Evolutionary conservation across 2,797 vertebrate genomes (phyloP), one percentile per base, ranked within the genome.

Genomic region (Morelia viridis): DNA sequence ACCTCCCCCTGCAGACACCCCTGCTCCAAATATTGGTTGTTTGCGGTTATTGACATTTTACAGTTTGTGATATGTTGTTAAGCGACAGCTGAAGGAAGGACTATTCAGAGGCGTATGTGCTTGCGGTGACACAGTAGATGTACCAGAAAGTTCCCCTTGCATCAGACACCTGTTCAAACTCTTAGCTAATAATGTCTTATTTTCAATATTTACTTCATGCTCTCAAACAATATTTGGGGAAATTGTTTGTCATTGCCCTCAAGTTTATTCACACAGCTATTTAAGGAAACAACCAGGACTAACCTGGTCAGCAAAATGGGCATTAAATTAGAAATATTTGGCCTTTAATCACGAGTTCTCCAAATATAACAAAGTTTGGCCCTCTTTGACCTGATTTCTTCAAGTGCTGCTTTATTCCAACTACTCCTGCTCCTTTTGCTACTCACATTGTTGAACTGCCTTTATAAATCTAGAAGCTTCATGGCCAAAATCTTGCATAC

Each of bases 121-220:
- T 46, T 80, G 35, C 11, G 46, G 3, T 80, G 71, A 24, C 4
- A 10, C 71, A 80, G 15, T 76, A 6, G 17, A 41, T 76, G 31
- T 76, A 76, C 7, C 71, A 94, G 95, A 92, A 92, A 91, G 61
- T 68, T 90, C 95, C 94, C n/a, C 92, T 96, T 96, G 94, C 91
- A 94, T 2, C 28, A 88, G 96, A 95, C 97, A 98, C 96, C 97
- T 97, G 97, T 97, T 98, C 96, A 97, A 98, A 98, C 96, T 96
- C 87, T 93, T 88, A 91, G 90, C 92, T 94, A 95, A 93, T 84
- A 87, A 93, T 89, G 96, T 92, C 97, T 97, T 97, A 93, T 96
- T 92, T 96, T 95, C 91, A 96, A 17, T 96, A 96, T 97, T 97
- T 96, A 94, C 92, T 95, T 96, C 94, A 83, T 91, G 90, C 65